Base-by-base conservation (phyloP, 2,797 vertebrate genomes). In the Fistularia commersonii region DNA sequence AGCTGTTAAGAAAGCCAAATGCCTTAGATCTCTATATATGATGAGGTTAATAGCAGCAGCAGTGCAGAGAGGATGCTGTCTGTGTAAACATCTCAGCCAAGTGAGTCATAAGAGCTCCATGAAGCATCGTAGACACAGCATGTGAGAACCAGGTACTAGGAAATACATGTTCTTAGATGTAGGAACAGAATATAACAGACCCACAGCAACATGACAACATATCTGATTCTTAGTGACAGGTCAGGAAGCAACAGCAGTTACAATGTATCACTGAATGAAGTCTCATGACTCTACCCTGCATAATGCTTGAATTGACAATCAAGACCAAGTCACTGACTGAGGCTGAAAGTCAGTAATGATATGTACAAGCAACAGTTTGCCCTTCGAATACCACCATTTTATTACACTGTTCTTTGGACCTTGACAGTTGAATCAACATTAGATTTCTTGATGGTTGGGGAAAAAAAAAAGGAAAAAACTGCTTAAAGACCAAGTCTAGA, bases 301-400 rank as follows among this genome's bases (percentile, higher is more conserved):
- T 61, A 60, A 54, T 47, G 74, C 58, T 64, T 57, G 55, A 48
- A 65, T 57, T 60, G 61, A 72, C 51, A 36, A 35, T 33, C 51
- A 59, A 63, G 49, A 74, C 56, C 57, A 58, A 57, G 57, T 64
- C 58, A 53, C 55, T 70, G 50, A 54, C 45, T 44, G 64, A 75
- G 57, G 48, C 51, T 54, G 40, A 63, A 32, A 55, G 61, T 76
- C 61, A 35, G 35, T 32, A 51, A 47, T 32, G 45, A 64, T 64
- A 50, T 63, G 64, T 47, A 63, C 69, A 75, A 66, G 48, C 39
- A 56, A 59, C 47, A 41, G 41, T 45, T 53, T 56, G 15, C 9
- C 32, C 10, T 38, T 49, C 47, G 55, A 37, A 35, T 57, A 33
- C 12, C 56, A 55, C 41, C 44, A 47, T 40, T 38, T 47, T 47